Evolutionary conservation across 2,113 vertebrate species (phyloP).

Genomic region (Miniopterus natalensis): DNA sequence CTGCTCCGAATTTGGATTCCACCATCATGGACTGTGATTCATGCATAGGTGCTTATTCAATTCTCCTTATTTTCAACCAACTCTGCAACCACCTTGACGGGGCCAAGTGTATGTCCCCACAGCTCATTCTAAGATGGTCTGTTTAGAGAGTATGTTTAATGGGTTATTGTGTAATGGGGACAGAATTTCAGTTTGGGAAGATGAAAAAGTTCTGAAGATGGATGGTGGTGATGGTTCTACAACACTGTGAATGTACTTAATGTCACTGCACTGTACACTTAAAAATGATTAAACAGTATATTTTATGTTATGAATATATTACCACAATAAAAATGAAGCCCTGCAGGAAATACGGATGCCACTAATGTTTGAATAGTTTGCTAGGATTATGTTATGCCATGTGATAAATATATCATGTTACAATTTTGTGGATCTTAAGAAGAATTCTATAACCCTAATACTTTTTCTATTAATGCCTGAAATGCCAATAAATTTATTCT

Average conservation of each 20-base stretch:
- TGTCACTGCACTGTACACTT: background rate
- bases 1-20: background rate
- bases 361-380: background rate
- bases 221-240: background rate
- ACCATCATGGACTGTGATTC: background rate
- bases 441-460: background rate
- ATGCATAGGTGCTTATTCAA: fast-evolving
- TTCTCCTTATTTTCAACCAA: background rate
- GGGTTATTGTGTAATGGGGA: background rate
- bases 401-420: background rate
- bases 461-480: background rate
- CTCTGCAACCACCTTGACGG: background rate
- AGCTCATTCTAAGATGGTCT: background rate
- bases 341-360: background rate
- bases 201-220: background rate
- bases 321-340: background rate
- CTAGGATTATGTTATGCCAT: background rate
- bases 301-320: background rate
- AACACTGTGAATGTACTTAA: background rate
- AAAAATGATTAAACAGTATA: background rate
- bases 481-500: background rate
- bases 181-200: background rate
- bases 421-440: background rate
- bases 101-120: background rate
- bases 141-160: background rate